These are phyloP conservation scores for Pachydiplax longipennis DNA, from an alignment of 2,888 invertebrate species.

Conservation along the genomic window DNA sequence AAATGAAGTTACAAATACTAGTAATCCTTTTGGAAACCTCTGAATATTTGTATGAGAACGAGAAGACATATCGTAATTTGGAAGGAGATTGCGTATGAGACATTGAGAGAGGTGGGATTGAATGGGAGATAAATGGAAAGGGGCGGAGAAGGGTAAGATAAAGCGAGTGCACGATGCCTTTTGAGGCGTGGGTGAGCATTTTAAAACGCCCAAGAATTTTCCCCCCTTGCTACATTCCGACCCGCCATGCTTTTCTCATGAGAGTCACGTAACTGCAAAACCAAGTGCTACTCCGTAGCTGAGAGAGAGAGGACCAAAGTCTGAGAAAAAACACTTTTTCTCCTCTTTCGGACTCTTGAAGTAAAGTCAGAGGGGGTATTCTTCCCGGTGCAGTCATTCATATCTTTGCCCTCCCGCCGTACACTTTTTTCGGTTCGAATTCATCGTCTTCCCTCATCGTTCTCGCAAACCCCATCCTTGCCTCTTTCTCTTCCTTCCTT, in stretches of 20 bases:
- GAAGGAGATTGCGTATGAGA: neutral
- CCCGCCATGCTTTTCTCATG: neutral
- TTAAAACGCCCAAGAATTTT: neutral
- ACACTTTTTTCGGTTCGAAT: neutral
- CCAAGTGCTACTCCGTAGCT: neutral
- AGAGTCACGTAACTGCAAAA: slow-evolving; percentile 18
- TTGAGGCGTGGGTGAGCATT: slow-evolving; percentile 21
- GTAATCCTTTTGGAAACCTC: neutral
- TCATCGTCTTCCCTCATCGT: neutral
- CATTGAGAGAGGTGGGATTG: neutral
- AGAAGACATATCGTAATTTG: neutral
- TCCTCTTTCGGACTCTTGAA: neutral
- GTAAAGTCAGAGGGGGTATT: neutral
- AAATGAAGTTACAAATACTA: neutral
- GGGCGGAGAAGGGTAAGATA: neutral
- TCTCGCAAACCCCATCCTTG: neutral
- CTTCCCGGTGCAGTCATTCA: slow-evolving; percentile 4
- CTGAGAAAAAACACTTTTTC: neutral
- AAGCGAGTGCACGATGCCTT: neutral
- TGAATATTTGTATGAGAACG: neutral
- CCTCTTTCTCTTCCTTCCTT: neutral
- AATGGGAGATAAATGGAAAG: neutral
- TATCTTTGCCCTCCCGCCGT: neutral
- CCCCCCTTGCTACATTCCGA: neutral
- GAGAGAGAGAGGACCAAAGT: neutral